These are phyloP conservation scores for Corythaixoides concolor DNA, from an alignment of 2,113 vertebrate genomes.

Conservation along the genomic window DNA sequence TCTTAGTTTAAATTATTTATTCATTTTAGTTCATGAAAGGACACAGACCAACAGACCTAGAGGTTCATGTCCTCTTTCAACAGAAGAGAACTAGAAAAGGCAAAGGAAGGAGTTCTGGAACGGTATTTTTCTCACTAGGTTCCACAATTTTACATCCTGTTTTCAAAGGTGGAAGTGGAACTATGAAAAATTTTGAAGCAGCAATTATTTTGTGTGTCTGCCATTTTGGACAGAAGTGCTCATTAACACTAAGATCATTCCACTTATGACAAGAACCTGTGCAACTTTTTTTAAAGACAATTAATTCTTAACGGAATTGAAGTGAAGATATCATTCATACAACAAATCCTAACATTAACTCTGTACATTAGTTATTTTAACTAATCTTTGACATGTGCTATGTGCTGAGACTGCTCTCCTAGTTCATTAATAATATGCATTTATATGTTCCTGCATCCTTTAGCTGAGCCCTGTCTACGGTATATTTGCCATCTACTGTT, in stretches of 20 bases:
- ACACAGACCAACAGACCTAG: neutral
- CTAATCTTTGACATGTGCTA: slow-evolving; percentile 63
- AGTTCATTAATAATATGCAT: slow-evolving; percentile 49
- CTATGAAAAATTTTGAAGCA: neutral
- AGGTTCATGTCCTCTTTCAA: neutral
- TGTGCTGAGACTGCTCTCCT: slow-evolving; percentile 18
- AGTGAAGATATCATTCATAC: neutral
- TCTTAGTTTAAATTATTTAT: neutral
- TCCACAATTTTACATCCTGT: neutral
- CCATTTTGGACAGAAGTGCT: neutral
- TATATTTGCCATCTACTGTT: slow-evolving; percentile 9
- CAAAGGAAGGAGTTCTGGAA: neutral
- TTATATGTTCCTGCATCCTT: slow-evolving; percentile 54
- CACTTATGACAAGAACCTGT: neutral
- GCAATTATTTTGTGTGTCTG: neutral
- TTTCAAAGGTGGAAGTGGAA: slow-evolving; percentile 13
- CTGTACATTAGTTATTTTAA: neutral
- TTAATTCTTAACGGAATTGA: neutral
- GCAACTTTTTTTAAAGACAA: neutral
- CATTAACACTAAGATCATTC: neutral
- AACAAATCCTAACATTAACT: neutral
- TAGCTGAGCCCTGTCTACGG: slow-evolving; percentile 6
- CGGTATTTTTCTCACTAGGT: neutral
- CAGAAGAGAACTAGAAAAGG: neutral
- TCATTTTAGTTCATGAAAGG: neutral